Conservation (phyloP, 1,140 invertebrate genomes). For the Caenorhabditis inopinata region DNA sequence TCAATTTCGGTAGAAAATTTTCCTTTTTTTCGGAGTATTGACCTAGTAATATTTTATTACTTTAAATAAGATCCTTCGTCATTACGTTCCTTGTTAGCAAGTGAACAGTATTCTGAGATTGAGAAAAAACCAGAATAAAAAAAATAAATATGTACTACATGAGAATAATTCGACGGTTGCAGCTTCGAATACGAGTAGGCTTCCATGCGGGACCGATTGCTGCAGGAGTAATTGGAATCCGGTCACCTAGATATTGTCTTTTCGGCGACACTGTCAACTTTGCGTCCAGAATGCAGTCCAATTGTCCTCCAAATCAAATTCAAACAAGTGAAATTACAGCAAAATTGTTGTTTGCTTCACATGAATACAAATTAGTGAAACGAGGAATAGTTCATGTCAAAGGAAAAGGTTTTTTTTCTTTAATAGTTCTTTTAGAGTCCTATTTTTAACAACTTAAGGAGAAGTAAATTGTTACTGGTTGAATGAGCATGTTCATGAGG, state of each 20-base stretch:
- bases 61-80: no score
- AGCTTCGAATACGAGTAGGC: constrained; percentile 61
- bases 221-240: constrained; percentile 70
- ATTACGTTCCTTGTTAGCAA: no score
- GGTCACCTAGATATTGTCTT: constrained; percentile 69
- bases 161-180: no score
- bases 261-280: constrained; percentile 81
- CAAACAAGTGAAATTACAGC: constrained; percentile 62
- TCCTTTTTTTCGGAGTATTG: no score
- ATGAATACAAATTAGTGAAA: constrained; percentile 57
- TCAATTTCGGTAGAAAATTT: no score
- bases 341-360: constrained; percentile 47
- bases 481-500: constrained; percentile 40
- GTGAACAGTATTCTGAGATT: no score
- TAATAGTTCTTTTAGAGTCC: no score
- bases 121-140: not conserved
- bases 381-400: constrained; percentile 65
- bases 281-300: constrained; percentile 65
- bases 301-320: constrained; percentile 65
- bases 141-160: no score
- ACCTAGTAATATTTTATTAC: no score
- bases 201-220: constrained; percentile 69
- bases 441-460: constrained; percentile 33
- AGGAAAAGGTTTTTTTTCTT: constrained; percentile 64
- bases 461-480: constrained; percentile 55